Base-by-base conservation (phyloP, 2,797 vertebrate genomes). In the Halcyon chelicuti region DNA sequence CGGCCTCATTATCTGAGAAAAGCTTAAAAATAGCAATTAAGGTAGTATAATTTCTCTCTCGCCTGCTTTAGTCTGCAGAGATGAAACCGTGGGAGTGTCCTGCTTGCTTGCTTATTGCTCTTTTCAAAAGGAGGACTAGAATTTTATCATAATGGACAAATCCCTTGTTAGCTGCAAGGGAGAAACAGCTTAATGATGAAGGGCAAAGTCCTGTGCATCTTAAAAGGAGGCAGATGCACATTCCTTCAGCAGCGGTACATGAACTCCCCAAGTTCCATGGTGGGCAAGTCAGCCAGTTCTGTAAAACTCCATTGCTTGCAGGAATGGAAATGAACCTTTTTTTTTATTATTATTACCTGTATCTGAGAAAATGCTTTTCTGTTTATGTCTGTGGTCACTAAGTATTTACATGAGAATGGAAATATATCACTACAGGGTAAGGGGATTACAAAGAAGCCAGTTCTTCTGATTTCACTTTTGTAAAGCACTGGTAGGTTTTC, bases 91-190 rank as follows among this genome's bases (percentile, higher is more conserved):
- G 97, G 98, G 98, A 97, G 96, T 96, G 97, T 96, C 96, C 95
- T 91, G 90, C 67, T 96, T 97, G 95, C 97, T 98, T 98, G 97
- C 97, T 95, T 87, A 33, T 97, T 93, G 96, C 97, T 96, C 47
- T 83, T 97, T 96, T 98, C 94, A 95, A 96, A 98, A 94, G 97
- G 88, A 66, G 9, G 20, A 87, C 35, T 86, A 81, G 97, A 93
- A 93, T 96, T 95, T 97, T 97, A 95, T 97, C 95, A 82, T 97
- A 94, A 97, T 96, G 97, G 81, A 90, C 82, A 97, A 97, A 93
- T 97, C 97, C 94, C 98, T 99, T 98, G 98, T 99, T 99, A 99
- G 98, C 96, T 96, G 97, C 90, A 96, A 98, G 98, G 97, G 98
- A 98, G 98, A 98, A 98, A 95, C 97, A 97, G 98, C 98, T 98